A percentile compares a stretch with the other conserved stretches of the same genome.
These are phyloP conservation scores for Tetraodon nigroviridis DNA, from an alignment of 2,113 vertebrate genomes.

Conservation along the genomic window DNA sequence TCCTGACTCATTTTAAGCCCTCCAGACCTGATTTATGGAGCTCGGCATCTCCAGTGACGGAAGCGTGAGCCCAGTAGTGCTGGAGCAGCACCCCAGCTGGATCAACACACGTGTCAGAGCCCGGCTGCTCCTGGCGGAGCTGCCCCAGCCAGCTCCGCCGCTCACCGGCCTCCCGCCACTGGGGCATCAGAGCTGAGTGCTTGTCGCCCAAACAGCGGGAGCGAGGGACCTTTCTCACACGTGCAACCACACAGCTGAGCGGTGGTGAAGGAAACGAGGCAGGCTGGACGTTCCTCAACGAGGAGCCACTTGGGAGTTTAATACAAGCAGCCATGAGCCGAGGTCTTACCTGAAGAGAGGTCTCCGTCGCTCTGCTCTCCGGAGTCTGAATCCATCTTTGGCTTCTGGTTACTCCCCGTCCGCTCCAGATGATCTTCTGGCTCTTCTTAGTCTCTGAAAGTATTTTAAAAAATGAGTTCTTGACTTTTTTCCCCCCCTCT, in stretches of 20 bases:
- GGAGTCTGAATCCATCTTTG: constrained; percentile 93
- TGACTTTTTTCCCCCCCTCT: constrained; percentile 13
- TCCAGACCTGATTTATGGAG: too few species aligned
- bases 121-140: constrained; percentile 52
- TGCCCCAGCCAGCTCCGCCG: constrained; percentile 42
- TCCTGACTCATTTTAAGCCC: too few species aligned
- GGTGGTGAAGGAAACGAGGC: too few species aligned
- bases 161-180: background rate
- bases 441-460: constrained; percentile 20
- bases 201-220: background rate
- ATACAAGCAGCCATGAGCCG: background rate
- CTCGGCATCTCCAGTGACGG: background rate
- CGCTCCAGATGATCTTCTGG: constrained; percentile 27
- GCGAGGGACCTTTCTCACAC: too few species aligned
- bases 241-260: too few species aligned
- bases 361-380: constrained; percentile 95
- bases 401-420: constrained; percentile 21
- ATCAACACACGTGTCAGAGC: constrained; percentile 57
- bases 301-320: too few species aligned
- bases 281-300: too few species aligned
- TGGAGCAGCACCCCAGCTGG: constrained; percentile 15
- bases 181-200: background rate
- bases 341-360: constrained; percentile 81
- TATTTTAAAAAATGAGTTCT: constrained; percentile 1
- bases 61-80: too few species aligned